Evolutionary conservation across 2,888 invertebrate genomes (phyloP), one percentile per base, ranked within the genome.

Genomic region (Tetragonula carbonaria): DNA sequence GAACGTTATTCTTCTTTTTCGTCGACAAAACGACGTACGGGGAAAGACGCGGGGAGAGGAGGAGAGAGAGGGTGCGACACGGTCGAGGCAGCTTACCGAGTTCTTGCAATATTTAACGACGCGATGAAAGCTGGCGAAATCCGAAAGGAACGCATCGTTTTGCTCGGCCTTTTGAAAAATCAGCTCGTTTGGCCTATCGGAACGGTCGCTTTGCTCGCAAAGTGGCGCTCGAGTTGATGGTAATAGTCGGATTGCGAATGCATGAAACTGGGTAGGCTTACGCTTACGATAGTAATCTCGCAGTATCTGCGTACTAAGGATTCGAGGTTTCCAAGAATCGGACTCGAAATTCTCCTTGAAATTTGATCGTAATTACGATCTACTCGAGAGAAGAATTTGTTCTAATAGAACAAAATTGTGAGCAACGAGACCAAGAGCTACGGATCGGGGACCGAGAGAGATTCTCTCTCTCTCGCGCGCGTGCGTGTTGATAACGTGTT

Each of bases 1-100:
- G 93, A 93, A 92, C 93, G 92, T 93, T 91, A 92, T 93, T 94
- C 93, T 92, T 93, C 84, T 92, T 92, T 90, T 73, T 73, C 75
- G 72, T 75, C 73, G 74, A 33, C 71, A 45, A 67, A 83, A 62
- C 73, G 77, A 67, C n/a, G 33, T 23, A 16, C 53, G 71, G 33
- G 18, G 33, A 33, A 33, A 33, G 33, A 33, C 33, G 33, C 33
- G 33, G 33, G 33, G 33, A 3, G 33, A 3, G 33, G 33, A 33
- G 21, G 2, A 33, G 18, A 23, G 68, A 28, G 53, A 8, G 66
- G 55, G 51, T 13, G 55, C 45, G 51, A 33, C 55, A 63, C 23
- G 16, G 33, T 50, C n/a, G n/a, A 2, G 53, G 67, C 8, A 28
- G 81, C 79, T 80, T 77, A 67, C 57, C 78, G 76, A 66, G 72